Base-by-base conservation (phyloP, 2,113 vertebrate species). In the Cheirogaleus medius region DNA sequence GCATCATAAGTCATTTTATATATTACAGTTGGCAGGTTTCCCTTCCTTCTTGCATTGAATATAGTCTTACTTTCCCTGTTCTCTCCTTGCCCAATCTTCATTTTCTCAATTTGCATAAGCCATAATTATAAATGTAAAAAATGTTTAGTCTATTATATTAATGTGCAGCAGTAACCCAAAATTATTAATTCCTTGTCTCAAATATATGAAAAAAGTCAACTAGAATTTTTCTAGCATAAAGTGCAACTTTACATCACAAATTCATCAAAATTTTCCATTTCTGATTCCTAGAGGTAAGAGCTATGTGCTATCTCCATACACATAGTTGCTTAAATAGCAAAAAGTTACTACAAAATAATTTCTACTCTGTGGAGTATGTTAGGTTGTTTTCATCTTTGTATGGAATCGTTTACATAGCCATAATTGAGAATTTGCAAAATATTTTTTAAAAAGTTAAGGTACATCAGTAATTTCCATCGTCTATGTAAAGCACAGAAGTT, bases 1-100 rank as follows among this genome's bases (percentile, higher is more conserved):
- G 77, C 69, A 81, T 93, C 58, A 32, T 44, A 85, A 91, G 73
- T 91, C 73, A 74, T 68, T 63, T 68, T 95, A 90, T 84, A 94
- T 92, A 97, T 97, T 90, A 66, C 83, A 83, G 68, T 71, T 87
- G 90, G 91, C 87, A 95, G 92, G 4, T 78, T 90, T 97, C 83
- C 94, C 87, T 91, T 95, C 80, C 34, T 34, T n/a, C 34, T 91
- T 68, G 25, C 73, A 83, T 49, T 37, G 25, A 54, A 71, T 91
- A 54, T 44, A 39, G n/a, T 69, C 77, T 83, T n/a, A 27, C 52
- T 71, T 92, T 77, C 58, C 42, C 32, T 80, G 42, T 89, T 54
- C 23, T 85, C 49, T 60, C 37, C 60, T 83, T n/a, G 29, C 69
- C 42, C 71, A 84, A 12, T 39, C 34, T 37, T 90, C 25, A 17